Evolutionary conservation across 2,113 vertebrate genomes (phyloP).

Genomic region (Catagonus wagneri): DNA sequence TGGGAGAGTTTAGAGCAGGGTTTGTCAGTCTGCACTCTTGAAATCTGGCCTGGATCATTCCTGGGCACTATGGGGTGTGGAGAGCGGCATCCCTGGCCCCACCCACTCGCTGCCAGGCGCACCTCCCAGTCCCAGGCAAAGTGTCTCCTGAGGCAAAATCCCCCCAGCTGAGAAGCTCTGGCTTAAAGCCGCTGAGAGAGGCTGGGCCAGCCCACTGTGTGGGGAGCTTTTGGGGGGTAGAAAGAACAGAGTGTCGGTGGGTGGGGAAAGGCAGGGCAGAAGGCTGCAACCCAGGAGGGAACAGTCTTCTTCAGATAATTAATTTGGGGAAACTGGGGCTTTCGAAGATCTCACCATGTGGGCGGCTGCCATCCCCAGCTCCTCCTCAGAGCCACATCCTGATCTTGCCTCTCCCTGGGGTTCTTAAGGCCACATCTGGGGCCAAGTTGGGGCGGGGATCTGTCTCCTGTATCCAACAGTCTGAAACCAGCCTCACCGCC

Average conservation of each 20-base stretch:
- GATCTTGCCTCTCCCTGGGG: background rate
- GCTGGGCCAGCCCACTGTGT: rapidly evolving
- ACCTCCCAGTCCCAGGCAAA: no score
- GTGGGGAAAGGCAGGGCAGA: background rate
- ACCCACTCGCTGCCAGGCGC: background rate
- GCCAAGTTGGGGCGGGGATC: background rate
- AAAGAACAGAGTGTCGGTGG: background rate
- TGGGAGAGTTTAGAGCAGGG: background rate
- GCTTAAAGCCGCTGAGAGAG: background rate
- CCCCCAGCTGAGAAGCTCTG: background rate
- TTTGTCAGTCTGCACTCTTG: background rate
- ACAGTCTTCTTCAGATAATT: background rate
- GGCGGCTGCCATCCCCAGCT: background rate
- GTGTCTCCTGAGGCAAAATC: background rate
- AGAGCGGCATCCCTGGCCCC: background rate
- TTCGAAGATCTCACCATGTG: background rate
- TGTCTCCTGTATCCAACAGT: background rate
- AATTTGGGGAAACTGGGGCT: background rate
- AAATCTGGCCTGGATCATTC: background rate
- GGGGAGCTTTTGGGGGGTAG: background rate
- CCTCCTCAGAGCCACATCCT: background rate
- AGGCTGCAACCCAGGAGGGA: rapidly evolving
- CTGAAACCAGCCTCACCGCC: background rate
- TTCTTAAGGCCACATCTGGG: background rate
- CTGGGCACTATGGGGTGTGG: background rate